phyloP scores from a whole-genome alignment of 1,140 invertebrate species.

The Drosophila oshimai region DNA sequence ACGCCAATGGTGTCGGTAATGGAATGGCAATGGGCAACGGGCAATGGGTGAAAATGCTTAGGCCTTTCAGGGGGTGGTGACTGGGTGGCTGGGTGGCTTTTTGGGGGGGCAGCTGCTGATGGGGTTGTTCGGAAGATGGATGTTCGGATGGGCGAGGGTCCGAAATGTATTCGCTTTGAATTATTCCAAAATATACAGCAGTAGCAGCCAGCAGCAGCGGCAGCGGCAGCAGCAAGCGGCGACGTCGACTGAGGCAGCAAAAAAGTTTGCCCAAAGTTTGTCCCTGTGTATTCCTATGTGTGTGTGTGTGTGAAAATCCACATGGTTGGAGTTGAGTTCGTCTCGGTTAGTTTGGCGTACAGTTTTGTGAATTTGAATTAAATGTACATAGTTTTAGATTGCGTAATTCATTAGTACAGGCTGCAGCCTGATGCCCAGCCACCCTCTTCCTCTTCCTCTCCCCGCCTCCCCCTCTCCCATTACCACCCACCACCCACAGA shows the following conservation, averaged over 20 bases:
- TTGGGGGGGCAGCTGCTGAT: slow-evolving; percentile 46
- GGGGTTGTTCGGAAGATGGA: slow-evolving; percentile 64
- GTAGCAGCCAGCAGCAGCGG: too few species aligned
- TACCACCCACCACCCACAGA: neutral
- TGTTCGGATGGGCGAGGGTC: slow-evolving; percentile 36
- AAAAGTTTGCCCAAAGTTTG: slow-evolving; percentile 74
- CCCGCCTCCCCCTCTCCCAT: neutral
- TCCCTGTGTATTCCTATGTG: slow-evolving; percentile 31
- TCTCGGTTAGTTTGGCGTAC: slow-evolving; percentile 78
- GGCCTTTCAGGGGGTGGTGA: slow-evolving; percentile 15
- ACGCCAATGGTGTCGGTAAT: slow-evolving; percentile 81
- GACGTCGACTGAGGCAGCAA: slow-evolving; percentile 38
- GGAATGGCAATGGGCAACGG: slow-evolving; percentile 62
- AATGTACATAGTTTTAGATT: slow-evolving; percentile 82
- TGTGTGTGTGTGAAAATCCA: slow-evolving; percentile 19
- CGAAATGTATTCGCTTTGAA: slow-evolving; percentile 77
- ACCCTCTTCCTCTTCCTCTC: neutral
- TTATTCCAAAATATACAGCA: slow-evolving; percentile 77
- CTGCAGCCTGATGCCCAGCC: slow-evolving; percentile 63
- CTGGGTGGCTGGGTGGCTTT: neutral
- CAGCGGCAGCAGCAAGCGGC: neutral
- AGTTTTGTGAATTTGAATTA: slow-evolving; percentile 82
- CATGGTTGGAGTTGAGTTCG: slow-evolving; percentile 32
- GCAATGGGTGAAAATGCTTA: slow-evolving; percentile 31
- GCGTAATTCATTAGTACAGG: slow-evolving; percentile 82